Evolutionary conservation across 2,888 invertebrate genomes (phyloP).

Genomic region (Sycophila texana): DNA sequence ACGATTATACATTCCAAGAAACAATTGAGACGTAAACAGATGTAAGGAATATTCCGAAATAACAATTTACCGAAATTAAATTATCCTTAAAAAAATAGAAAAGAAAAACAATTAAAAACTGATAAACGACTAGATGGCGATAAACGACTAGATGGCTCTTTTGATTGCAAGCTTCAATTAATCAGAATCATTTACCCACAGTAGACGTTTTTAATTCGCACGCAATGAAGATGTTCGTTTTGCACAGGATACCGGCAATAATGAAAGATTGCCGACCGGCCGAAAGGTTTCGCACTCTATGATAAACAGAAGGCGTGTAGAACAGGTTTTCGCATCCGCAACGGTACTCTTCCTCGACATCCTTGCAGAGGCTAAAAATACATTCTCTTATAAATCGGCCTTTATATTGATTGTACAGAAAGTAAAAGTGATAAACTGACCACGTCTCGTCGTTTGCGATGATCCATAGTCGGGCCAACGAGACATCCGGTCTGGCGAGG

Average conservation of each 20-base stretch:
- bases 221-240: slow-evolving; percentile 60
- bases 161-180: not conserved
- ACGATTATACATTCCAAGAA: no score
- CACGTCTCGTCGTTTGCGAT: slow-evolving; percentile 45
- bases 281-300: slow-evolving; percentile 58
- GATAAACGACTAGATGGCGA: no score
- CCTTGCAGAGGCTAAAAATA: slow-evolving; percentile 29
- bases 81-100: no score
- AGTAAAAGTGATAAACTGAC: slow-evolving; percentile 8
- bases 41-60: no score
- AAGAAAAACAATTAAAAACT: no score
- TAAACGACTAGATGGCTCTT: no score
- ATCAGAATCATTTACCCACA: slow-evolving; percentile 52
- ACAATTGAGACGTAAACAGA: no score
- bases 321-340: slow-evolving; percentile 59
- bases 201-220: slow-evolving; percentile 60
- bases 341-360: slow-evolving; percentile 47
- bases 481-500: slow-evolving; percentile 57
- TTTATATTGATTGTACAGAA: not conserved
- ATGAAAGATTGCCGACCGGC: slow-evolving; percentile 60
- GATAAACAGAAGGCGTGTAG: slow-evolving; percentile 56
- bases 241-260: slow-evolving; percentile 59
- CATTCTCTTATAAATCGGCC: no score
- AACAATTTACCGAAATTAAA: no score
- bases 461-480: slow-evolving; percentile 58